Base-by-base conservation (phyloP, 2,113 vertebrate genomes). In the Ibidorhyncha struthersii region DNA sequence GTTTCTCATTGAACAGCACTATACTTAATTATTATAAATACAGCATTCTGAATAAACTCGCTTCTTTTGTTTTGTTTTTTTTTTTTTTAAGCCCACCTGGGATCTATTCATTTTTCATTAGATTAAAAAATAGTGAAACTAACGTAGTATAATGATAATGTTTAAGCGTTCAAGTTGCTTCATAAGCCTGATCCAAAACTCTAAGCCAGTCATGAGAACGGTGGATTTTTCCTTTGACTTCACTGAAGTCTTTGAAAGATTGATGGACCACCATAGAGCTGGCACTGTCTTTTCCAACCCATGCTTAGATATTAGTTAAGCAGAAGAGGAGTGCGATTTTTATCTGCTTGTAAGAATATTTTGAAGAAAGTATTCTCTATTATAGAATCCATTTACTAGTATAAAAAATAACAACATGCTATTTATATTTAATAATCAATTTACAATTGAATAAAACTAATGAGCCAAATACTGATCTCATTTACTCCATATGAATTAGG, bases 341-440 rank as follows among this genome's bases (percentile, higher is more conserved):
- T 71, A 89, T 71, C 43, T 93, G 41, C 34, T 69, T 82, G 12
- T 52, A 67, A 74, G 23, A 86, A 47, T 89, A 82, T 89, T 94
- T 74, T 69, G 27, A 89, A 86, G 18, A 61, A 89, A 74, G 9
- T 59, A 18, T 86, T 81, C 16, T 45, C 36, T 74, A 34, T 70
- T 72, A 50, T 3, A 65, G 77, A 91, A 92, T n/a, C 30, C 36
- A 45, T 67, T 93, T 52, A 47, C 5, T 52, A 61, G 34, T 27
- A 84, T 72, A 61, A 85, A 81, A 38, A 77, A 25, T 6, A 84
- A 74, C 58, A 72, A 50, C 15, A 40, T 34, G 23, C 7, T 71
- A 69, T 95, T 93, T 92, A 41, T 86, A 76, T 71, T 91, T 92
- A 85, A 85, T 79, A 80, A 82, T 69, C 56, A 86, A 72, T 82